phyloP scores from a whole-genome alignment of 2,797 vertebrate genomes.

The Argentina silus region DNA sequence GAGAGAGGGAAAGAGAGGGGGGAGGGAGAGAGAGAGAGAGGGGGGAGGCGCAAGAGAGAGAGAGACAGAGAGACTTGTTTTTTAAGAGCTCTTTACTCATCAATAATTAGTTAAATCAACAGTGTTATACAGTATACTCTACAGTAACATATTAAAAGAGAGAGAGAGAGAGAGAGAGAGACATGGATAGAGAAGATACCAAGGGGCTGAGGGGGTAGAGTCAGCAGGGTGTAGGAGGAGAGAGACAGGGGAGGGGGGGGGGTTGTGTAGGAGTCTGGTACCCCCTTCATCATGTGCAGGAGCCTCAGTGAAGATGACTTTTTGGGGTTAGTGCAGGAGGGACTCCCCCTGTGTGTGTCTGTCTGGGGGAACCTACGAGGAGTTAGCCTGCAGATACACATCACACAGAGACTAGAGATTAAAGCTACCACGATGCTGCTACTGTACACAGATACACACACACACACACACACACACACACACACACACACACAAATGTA shows the following conservation, averaged over 20 bases:
- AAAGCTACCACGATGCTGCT: slow-evolving; percentile 21
- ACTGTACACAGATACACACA: slow-evolving; percentile 13
- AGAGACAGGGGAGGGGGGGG: slow-evolving; percentile 21
- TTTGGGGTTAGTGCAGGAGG: slow-evolving; percentile 70
- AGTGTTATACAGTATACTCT: no score
- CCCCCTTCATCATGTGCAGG: slow-evolving; percentile 52
- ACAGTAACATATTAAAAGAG: neutral
- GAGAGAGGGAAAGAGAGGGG: neutral
- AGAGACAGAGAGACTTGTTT: slow-evolving; percentile 12
- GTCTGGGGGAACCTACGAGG: slow-evolving; percentile 5
- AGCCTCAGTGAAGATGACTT: slow-evolving; percentile 69
- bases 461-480: slow-evolving; percentile 8
- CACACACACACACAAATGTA: neutral
- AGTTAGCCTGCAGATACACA: slow-evolving; percentile 33
- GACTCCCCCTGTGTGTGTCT: slow-evolving; percentile 32
- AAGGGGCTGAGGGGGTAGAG: neutral
- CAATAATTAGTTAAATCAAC: no score
- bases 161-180: neutral
- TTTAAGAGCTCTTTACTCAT: no score
- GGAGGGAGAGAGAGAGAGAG: neutral
- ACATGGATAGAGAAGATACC: neutral
- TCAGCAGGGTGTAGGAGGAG: neutral
- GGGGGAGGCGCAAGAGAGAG: neutral
- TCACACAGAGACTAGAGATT: slow-evolving; percentile 46
- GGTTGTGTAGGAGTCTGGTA: slow-evolving; percentile 52